Base-by-base conservation (phyloP, 2,797 vertebrate species). In the Gadopsis bispinosus region DNA sequence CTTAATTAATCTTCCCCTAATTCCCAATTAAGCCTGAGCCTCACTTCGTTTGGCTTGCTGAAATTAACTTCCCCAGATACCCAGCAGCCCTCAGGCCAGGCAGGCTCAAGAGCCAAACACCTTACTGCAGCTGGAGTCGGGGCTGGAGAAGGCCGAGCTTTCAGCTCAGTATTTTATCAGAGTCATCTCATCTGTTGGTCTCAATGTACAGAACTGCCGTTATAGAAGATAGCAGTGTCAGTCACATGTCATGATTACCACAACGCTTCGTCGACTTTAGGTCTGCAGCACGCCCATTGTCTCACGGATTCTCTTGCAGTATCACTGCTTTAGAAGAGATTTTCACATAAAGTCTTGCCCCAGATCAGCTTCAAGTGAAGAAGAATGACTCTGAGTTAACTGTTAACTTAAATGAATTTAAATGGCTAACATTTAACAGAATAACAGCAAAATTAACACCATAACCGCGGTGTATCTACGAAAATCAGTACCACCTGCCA, bases 1-100 rank as follows among this genome's bases (percentile, higher is more conserved):
- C 62, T 75, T 84, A 72, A 84, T 85, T 85, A 86, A 86, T 83
- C 81, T 84, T 65, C 71, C 58, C 43, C 75, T 86, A 80, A 85
- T 87, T 87, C 78, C 68, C 68, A 83, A 80, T 88, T 82, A 89
- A 83, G 53, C 39, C 69, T 20, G 35, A 76, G 75, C 82, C 62
- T 68, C 64, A 73, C 68, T 75, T 73, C 3, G n/a, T 65, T 50
- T 71, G 75, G 51, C 51, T 66, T 45, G 26, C 48, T 73, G 67
- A 77, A 80, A 74, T 51, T 61, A 54, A 54, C 72, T 79, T 71
- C 62, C 62, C 66, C 41, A 33, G 75, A 73, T 53, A 55, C 65
- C 45, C 35, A 64, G 33, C 35, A 33, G 64, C 60, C 75, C 50
- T 73, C 41, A 58, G 67, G 67, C 50, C 29, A 50, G 43, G 51